Percentiles rank a stretch among this genome's conserved stretches.
Evolutionary conservation across 2,888 invertebrate genomes (phyloP).

Genomic region (Zhengitettix transpicula): DNA sequence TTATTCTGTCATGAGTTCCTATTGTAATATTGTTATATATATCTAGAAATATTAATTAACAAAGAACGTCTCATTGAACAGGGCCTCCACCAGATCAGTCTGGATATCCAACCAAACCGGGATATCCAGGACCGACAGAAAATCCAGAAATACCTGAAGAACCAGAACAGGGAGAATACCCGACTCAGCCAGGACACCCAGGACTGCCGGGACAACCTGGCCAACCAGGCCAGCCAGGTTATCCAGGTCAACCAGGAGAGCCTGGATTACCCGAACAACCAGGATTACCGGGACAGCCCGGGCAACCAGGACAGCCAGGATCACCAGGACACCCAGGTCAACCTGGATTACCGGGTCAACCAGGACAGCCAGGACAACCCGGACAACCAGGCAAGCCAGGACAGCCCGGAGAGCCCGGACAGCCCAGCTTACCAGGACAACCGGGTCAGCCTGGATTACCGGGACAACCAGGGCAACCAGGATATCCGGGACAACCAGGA

Average conservation of each 20-base stretch:
- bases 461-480: conserved; percentile 6
- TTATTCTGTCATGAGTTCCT: too few species aligned
- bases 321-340: conserved; percentile 3
- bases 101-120: neutral
- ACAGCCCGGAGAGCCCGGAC: conserved; percentile 12
- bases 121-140: neutral
- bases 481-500: conserved; percentile 2
- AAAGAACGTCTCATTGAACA: too few species aligned
- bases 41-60: too few species aligned
- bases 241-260: conserved; percentile 14
- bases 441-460: conserved; percentile 13
- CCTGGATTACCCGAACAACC: conserved; percentile 15
- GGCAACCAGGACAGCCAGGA: neutral
- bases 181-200: conserved; percentile 11
- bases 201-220: conserved; percentile 4
- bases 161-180: conserved; percentile 15
- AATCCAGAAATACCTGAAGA: conserved; percentile 12
- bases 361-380: conserved; percentile 17
- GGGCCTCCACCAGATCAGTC: neutral
- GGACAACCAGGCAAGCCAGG: conserved; percentile 13
- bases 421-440: conserved; percentile 18
- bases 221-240: conserved; percentile 3
- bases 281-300: conserved; percentile 2
- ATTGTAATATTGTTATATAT: too few species aligned
- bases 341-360: conserved; percentile 16